Percentiles rank a stretch among this genome's conserved stretches.
Evolutionary conservation across 2,113 vertebrate species (phyloP).

Genomic region (Scophthalmus maximus): DNA sequence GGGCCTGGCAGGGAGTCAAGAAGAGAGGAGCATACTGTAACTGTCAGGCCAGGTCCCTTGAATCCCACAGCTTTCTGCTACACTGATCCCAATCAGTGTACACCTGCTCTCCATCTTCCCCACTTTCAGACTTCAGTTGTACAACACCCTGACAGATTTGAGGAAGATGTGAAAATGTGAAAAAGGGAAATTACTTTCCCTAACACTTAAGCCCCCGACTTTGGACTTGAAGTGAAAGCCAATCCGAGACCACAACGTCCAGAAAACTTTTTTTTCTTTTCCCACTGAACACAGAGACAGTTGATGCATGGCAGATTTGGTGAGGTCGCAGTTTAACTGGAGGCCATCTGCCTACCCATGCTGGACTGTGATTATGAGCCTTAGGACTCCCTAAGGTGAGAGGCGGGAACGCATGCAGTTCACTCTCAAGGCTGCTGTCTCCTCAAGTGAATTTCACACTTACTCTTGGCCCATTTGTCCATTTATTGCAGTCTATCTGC

Average conservation of each 20-base stretch:
- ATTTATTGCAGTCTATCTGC: constrained; percentile 25
- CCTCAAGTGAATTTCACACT: constrained; percentile 33
- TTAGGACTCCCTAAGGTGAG: constrained; percentile 68
- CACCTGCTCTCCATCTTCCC: constrained; percentile 71
- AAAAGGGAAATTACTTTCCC: constrained; percentile 60
- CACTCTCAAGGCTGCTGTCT: constrained; percentile 54
- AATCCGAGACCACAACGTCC: constrained; percentile 44
- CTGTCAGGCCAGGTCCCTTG: constrained; percentile 70
- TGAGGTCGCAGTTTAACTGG: constrained; percentile 73
- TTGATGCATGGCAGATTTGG: constrained; percentile 72
- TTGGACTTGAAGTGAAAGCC: constrained; percentile 40
- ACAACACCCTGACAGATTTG: constrained; percentile 61
- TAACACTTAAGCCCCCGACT: constrained; percentile 48
- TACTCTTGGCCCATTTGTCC: constrained; percentile 33
- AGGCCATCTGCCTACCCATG: constrained; percentile 82
- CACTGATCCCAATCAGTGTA: constrained; percentile 70
- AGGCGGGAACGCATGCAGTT: constrained; percentile 55
- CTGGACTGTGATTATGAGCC: constrained; percentile 77
- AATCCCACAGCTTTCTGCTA: constrained; percentile 77
- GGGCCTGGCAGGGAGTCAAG: constrained; percentile 60
- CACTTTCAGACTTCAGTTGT: constrained; percentile 60
- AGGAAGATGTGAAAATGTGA: constrained; percentile 44
- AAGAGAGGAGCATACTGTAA: constrained; percentile 69
- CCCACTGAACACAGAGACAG: constrained; percentile 35
- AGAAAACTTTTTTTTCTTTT: constrained; percentile 43